phyloP scores from a whole-genome alignment of 2,797 vertebrate species.

The Buphagus erythrorhynchus region DNA sequence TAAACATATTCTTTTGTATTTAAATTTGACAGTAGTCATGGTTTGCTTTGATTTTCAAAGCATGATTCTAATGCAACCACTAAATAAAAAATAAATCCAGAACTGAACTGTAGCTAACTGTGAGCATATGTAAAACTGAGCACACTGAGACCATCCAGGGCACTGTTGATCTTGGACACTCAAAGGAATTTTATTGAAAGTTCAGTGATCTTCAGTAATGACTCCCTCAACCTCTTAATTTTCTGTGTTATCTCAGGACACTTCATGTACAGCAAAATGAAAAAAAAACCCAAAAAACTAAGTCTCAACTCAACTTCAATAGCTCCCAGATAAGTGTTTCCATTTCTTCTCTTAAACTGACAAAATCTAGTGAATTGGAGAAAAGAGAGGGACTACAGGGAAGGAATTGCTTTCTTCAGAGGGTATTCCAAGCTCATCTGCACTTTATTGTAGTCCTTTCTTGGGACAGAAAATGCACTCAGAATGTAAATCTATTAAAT shows the following conservation, averaged over 20 bases:
- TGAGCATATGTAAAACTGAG: neutral
- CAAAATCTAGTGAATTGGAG: neutral
- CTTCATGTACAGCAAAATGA: neutral
- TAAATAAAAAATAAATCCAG: neutral
- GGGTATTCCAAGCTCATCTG: neutral
- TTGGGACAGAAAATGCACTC: neutral
- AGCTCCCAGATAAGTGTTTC: neutral
- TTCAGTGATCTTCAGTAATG: neutral
- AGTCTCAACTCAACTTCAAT: neutral
- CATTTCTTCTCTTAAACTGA: neutral
- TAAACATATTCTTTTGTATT: neutral
- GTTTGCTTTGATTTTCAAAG: neutral
- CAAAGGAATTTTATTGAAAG: neutral
- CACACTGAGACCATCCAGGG: neutral
- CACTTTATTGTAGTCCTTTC: neutral
- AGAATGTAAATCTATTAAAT: neutral
- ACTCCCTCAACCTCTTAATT: neutral
- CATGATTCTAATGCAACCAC: neutral
- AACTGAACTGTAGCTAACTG: neutral
- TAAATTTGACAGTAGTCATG: neutral
- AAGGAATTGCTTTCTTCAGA: neutral
- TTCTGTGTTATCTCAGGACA: neutral
- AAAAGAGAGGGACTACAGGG: neutral
- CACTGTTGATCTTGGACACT: conserved; percentile 13
- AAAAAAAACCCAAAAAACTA: neutral